These are phyloP conservation scores for Argyresthia albistria DNA, from an alignment of 2,888 invertebrate genomes.

Conservation along the genomic window DNA sequence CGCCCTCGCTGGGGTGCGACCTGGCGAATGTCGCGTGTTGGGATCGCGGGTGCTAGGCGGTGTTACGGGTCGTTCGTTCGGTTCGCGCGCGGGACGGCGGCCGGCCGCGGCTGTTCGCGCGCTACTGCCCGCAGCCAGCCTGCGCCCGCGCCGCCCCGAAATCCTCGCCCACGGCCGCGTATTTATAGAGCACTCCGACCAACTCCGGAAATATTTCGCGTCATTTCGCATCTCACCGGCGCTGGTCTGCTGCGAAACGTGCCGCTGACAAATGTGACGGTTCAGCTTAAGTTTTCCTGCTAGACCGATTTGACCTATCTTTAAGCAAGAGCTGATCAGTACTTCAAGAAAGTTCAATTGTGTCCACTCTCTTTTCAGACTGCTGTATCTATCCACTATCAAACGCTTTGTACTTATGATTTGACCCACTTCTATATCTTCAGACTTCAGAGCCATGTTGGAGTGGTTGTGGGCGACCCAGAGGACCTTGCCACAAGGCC, in stretches of 20 bases:
- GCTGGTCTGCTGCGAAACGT: conserved; percentile 16
- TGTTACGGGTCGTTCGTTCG: conserved; percentile 58
- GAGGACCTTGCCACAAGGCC: conserved; percentile 66
- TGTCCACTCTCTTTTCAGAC: not conserved
- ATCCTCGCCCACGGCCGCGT: conserved; percentile 67
- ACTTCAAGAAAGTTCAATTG: no score
- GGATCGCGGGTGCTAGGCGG: conserved; percentile 8
- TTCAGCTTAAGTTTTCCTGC: no score
- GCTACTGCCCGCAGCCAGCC: conserved; percentile 42
- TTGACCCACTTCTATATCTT: not conserved
- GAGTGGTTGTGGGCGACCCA: conserved; percentile 28
- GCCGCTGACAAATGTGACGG: not conserved
- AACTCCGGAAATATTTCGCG: conserved; percentile 73
- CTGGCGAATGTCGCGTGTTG: conserved; percentile 6
- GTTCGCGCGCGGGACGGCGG: conserved; percentile 66
- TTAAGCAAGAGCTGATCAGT: not conserved
- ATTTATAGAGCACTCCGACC: conserved; percentile 69
- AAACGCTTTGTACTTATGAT: not conserved
- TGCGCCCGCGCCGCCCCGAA: conserved; percentile 42
- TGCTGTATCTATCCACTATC: not conserved
- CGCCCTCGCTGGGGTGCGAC: conserved; percentile 56
- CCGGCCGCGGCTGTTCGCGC: conserved; percentile 69
- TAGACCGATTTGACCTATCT: no score
- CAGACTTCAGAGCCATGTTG: not conserved
- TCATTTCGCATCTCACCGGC: conserved; percentile 63